Base-by-base conservation (phyloP, 2,888 invertebrate species). In the Amblyteles armatorius region DNA sequence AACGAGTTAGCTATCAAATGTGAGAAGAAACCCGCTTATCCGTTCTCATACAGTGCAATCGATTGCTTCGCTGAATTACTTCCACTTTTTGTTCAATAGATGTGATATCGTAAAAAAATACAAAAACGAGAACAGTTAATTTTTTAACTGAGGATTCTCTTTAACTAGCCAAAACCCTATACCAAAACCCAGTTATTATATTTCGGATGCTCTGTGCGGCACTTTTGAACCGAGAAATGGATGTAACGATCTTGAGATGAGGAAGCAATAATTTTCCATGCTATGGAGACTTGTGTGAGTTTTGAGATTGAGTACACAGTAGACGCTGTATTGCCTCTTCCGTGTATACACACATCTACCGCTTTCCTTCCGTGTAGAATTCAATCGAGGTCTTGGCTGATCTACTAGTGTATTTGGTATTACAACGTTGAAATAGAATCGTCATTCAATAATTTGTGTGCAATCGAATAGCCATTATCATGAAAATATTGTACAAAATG, bases 241-340 rank as follows among this genome's bases (percentile, higher is more conserved):
- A 29, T 29, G 29, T 29, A 29, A 29, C 29, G 5, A 29, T 29
- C 29, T 29, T 29, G 5, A 29, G 26, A 26, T 26, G 33, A 63
- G 78, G 78, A 79, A 63, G 78, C 48, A 60, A 69, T 69, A 60
- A 71, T 52, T 71, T 71, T 71, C n/a, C 36, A 33, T 71, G 67
- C 36, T 69, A 48, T 33, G 4, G 16, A 5, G 16, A n/a, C 52
- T 19, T 7, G 19, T 52, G 40, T 4, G 22, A 29, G 55, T 71
- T 71, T 63, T 36, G 63, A 79, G 13, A 79, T 79, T 63, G 36
- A 2, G 40, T 50, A 13, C 69, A 68, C 55, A 52, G 36, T 60
- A 3, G 29, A 69, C 33, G 57, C 29, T 78, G 48, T 48, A 60
- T 36, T 22, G 52, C 48, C 55, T 65, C 40, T 55, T 19, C 40